These are phyloP conservation scores for Oreochromis mossambicus DNA, from an alignment of 2,797 vertebrate genomes.

Conservation along the genomic window DNA sequence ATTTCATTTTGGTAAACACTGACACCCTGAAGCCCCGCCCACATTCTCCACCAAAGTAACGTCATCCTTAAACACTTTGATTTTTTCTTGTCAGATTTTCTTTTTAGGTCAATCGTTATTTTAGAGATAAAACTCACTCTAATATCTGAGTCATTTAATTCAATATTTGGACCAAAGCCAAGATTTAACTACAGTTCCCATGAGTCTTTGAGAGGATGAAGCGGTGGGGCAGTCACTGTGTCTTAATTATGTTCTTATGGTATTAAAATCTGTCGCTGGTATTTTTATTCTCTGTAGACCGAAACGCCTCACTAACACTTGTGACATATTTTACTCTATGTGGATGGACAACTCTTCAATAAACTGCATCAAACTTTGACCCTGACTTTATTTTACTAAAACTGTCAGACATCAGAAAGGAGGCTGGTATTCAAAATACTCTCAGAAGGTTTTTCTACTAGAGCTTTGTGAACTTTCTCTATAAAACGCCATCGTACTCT, in stretches of 20 bases:
- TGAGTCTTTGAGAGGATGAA: neutral
- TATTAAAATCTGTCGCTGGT: slow-evolving; percentile 40
- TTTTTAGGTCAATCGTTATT: neutral
- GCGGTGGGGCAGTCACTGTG: neutral
- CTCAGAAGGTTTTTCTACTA: neutral
- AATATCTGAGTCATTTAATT: neutral
- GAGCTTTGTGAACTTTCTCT: neutral
- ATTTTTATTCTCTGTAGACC: slow-evolving; percentile 48
- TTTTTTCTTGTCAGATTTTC: neutral
- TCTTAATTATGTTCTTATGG: neutral
- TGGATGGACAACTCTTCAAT: slow-evolving; percentile 34
- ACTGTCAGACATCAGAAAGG: neutral
- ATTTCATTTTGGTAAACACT: slow-evolving; percentile 37
- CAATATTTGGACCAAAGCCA: neutral
- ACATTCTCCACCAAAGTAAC: neutral
- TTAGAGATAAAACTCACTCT: neutral
- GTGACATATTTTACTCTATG: slow-evolving; percentile 34
- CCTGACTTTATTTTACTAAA: rapidly evolving
- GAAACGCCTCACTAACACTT: slow-evolving; percentile 52
- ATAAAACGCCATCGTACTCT: too few species aligned
- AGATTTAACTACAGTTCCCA: neutral
- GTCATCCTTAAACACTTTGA: too few species aligned
- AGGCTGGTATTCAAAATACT: neutral
- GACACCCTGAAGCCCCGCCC: slow-evolving; percentile 1
- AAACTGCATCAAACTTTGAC: slow-evolving; percentile 47